These are phyloP conservation scores for Drosophila paulistorum DNA, from an alignment of 1,140 invertebrate genomes.

Conservation along the genomic window DNA sequence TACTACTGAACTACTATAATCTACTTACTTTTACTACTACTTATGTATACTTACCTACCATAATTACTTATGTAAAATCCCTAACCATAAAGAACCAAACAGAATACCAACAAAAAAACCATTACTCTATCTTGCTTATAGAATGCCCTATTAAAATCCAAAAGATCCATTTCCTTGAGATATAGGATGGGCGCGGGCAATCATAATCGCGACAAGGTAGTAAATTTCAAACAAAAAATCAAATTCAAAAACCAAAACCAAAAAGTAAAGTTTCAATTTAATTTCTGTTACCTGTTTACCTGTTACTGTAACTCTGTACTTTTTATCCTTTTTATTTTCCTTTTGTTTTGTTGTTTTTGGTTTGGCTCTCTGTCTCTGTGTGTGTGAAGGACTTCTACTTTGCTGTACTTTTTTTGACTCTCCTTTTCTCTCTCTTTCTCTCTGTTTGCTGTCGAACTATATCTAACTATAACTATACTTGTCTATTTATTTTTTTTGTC, in stretches of 20 bases:
- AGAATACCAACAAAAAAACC: slow-evolving; percentile 38
- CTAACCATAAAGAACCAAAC: slow-evolving; percentile 45
- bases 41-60: slow-evolving; percentile 29
- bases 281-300: slow-evolving; percentile 28
- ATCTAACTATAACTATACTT: slow-evolving; percentile 2
- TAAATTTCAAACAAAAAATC: slow-evolving; percentile 52
- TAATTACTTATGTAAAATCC: background rate
- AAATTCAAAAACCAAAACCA: slow-evolving; percentile 29
- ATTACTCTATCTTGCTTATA: slow-evolving; percentile 67
- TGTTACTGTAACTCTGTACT: slow-evolving; percentile 30
- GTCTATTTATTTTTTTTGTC: slow-evolving; percentile 18
- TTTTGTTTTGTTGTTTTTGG: slow-evolving; percentile 1
- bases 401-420: slow-evolving; percentile 19
- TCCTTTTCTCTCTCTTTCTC: slow-evolving; percentile 26
- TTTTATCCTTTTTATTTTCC: slow-evolving; percentile 14
- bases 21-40: too few species aligned
- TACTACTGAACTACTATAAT: too few species aligned
- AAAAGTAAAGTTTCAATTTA: slow-evolving; percentile 49
- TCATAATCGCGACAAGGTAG: slow-evolving; percentile 82
- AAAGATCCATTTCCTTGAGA: slow-evolving; percentile 83
- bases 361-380: slow-evolving; percentile 28
- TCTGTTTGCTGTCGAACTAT: slow-evolving; percentile 35
- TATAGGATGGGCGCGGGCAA: slow-evolving; percentile 80
- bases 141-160: slow-evolving; percentile 82
- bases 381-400: slow-evolving; percentile 21